These are phyloP conservation scores for Azemiops feae DNA, from an alignment of 2,113 vertebrate genomes.

Conservation along the genomic window DNA sequence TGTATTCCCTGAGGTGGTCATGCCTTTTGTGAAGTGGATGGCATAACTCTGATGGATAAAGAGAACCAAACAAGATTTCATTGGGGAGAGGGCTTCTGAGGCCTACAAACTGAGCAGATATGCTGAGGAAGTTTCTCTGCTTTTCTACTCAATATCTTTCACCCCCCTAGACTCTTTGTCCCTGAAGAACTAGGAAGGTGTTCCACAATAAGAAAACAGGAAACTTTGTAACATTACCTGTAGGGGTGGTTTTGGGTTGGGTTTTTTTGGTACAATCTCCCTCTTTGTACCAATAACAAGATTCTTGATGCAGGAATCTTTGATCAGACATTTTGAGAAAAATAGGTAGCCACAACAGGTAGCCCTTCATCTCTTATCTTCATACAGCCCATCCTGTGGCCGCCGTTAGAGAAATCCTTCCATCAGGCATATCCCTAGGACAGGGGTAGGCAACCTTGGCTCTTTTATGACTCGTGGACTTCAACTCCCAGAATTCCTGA, in stretches of 20 bases:
- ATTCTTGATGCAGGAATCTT: not conserved
- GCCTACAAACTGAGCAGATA: not conserved
- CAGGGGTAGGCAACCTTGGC: no score
- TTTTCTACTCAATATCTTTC: not conserved
- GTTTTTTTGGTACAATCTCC: not conserved
- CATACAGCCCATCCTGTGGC: not conserved
- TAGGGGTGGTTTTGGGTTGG: not conserved
- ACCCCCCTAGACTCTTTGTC: not conserved
- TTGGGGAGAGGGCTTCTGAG: not conserved
- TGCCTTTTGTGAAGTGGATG: not conserved
- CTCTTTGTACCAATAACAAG: not conserved
- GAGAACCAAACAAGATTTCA: not conserved
- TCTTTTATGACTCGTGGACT: no score
- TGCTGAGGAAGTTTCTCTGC: not conserved
- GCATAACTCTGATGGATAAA: not conserved
- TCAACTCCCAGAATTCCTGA: no score
- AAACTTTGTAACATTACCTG: not conserved
- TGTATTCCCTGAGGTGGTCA: not conserved
- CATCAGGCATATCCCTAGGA: not conserved
- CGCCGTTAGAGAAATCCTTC: not conserved
- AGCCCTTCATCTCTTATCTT: not conserved
- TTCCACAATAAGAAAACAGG: not conserved
- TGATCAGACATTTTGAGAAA: not conserved
- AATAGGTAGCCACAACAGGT: not conserved
- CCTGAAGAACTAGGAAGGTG: not conserved